Evolutionary conservation across 1,140 invertebrate species (phyloP).

Genomic region (Ceratitis capitata): DNA sequence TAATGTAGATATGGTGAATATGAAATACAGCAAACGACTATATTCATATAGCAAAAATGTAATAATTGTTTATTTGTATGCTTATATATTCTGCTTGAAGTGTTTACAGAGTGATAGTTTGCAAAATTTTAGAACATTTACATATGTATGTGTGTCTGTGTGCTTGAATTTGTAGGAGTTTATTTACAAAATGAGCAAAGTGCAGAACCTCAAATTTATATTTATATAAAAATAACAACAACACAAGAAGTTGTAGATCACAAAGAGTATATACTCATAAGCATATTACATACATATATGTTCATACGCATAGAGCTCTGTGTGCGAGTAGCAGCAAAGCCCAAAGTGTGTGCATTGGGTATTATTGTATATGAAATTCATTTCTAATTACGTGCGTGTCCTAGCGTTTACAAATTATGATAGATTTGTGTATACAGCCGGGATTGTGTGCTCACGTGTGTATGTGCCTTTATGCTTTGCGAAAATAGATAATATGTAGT

Average conservation of each 20-base stretch:
- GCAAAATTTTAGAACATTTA: neutral
- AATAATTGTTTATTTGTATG: neutral
- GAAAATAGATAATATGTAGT: slow-evolving; percentile 12
- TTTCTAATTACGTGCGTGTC: slow-evolving; percentile 38
- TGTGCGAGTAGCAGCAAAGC: neutral
- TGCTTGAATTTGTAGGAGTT: neutral
- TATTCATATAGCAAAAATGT: neutral
- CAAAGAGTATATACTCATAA: too few relatives aligned
- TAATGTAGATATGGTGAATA: too few relatives aligned
- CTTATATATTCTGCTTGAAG: neutral
- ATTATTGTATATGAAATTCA: slow-evolving; percentile 39
- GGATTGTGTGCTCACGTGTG: neutral
- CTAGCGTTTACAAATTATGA: slow-evolving; percentile 38
- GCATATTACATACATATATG: neutral
- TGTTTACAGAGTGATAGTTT: neutral
- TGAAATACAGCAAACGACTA: too few relatives aligned
- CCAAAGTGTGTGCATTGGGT: neutral
- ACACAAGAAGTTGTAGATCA: too few relatives aligned
- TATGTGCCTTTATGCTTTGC: neutral
- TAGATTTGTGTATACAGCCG: slow-evolving; percentile 10
- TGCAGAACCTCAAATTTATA: neutral
- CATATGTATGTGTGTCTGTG: neutral
- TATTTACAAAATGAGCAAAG: neutral
- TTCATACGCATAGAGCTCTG: neutral
- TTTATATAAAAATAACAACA: neutral